phyloP scores from a whole-genome alignment of 2,888 invertebrate genomes.

The Exocentrus adspersus region DNA sequence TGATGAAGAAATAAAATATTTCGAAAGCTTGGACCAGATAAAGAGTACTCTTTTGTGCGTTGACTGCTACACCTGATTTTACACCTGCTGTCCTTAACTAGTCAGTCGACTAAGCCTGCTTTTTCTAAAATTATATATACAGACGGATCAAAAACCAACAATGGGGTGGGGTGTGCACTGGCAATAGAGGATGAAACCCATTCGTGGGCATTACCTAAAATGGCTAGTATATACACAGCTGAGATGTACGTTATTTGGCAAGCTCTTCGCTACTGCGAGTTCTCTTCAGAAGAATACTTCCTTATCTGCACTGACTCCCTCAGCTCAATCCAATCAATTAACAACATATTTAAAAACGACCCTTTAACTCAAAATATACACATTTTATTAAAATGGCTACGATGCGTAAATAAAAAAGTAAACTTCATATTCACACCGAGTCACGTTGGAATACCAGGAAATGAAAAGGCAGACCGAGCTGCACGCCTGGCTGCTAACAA shows the following conservation, averaged over 20 bases:
- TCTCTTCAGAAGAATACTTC: background rate
- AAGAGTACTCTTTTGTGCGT: too few species aligned
- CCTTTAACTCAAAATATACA: background rate
- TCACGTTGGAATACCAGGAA: slow-evolving; percentile 5
- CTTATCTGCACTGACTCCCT: background rate
- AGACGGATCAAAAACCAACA: background rate
- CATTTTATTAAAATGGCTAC: background rate
- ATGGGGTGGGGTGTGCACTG: background rate
- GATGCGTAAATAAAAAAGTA: background rate
- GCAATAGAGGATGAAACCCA: background rate
- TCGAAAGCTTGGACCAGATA: too few species aligned
- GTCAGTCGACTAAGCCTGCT: too few species aligned
- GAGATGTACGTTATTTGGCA: slow-evolving; percentile 5
- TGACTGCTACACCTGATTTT: too few species aligned
- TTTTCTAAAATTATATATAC: background rate
- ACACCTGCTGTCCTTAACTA: too few species aligned
- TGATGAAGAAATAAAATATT: too few species aligned
- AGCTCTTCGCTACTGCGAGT: slow-evolving; percentile 1
- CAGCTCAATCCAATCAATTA: background rate
- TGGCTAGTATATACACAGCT: background rate
- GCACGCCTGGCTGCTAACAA: background rate
- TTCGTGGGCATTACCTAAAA: background rate
- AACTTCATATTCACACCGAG: slow-evolving; percentile 6
- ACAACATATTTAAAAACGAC: background rate
- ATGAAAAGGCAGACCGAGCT: background rate